Evolutionary conservation across 2,797 vertebrate genomes (phyloP), one percentile per base, ranked within the genome.

Genomic region (Pseudopleuronectes americanus): DNA sequence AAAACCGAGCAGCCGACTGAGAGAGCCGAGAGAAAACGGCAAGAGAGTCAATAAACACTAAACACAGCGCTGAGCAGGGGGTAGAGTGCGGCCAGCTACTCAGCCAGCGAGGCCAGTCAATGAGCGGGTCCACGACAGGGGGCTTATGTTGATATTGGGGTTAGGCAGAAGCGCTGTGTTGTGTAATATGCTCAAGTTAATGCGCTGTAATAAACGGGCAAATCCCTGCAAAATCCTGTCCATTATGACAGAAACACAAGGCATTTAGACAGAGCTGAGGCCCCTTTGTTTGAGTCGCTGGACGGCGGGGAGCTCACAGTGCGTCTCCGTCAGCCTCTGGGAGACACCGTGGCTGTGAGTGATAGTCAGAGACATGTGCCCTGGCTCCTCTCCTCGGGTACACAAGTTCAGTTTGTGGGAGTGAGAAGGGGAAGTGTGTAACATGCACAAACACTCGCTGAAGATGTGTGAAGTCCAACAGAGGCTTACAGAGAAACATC

Each of bases 101-200:
- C 74, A 71, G 71, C 55, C 75, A 67, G 57, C 47, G 62, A 76
- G 82, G 82, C 45, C 63, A 58, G 78, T 61, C 66, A 59, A 71
- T 74, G 80, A 90, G 73, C 62, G 70, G 80, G 76, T 86, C 74
- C 78, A 71, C 79, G 72, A 75, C 79, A 76, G 58, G 73, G 76
- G 75, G 78, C 69, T 87, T 84, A 87, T 83, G 57, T 73, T 86
- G 82, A 83, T 86, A 79, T 73, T 80, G 79, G 69, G 81, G 85
- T 82, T 85, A 83, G 80, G 64, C 66, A 81, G 77, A 84, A 84
- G 75, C 43, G 14, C 70, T 4, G 60, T 71, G 86, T 85, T 84
- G 83, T 86, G 86, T 91, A 87, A 89, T 87, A 77, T 77, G 77
- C 82, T 86, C 79, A 83, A 84, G 86, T 86, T 89, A 91, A 91